These are phyloP conservation scores for Barypeithes pellucidus DNA, from an alignment of 2,888 invertebrate species.

Conservation along the genomic window DNA sequence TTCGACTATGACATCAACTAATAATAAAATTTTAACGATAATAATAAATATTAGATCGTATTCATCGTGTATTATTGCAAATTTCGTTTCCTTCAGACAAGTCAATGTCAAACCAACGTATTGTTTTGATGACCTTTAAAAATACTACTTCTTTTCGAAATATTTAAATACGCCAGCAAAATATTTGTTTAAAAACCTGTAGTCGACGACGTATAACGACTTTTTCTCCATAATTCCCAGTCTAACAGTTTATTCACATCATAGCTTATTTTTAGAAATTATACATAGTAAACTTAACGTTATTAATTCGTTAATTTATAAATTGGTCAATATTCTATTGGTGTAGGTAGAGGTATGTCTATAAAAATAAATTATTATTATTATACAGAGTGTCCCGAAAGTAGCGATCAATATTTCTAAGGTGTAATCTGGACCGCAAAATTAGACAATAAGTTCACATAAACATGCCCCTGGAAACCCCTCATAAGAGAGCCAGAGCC, in stretches of 20 bases:
- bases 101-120: background rate
- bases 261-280: constrained; percentile 5
- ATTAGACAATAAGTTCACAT: too few relatives aligned
- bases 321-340: background rate
- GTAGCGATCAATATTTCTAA: too few relatives aligned
- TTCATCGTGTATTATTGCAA: background rate
- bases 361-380: too few relatives aligned
- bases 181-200: background rate
- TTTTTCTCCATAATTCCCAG: background rate
- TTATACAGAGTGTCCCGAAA: too few relatives aligned
- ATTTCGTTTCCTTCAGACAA: background rate
- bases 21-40: too few relatives aligned
- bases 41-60: too few relatives aligned
- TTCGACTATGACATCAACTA: too few relatives aligned
- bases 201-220: background rate
- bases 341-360: background rate
- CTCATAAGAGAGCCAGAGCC: too few relatives aligned
- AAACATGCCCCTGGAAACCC: too few relatives aligned
- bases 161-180: background rate
- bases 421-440: too few relatives aligned
- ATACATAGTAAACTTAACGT: background rate
- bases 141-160: background rate
- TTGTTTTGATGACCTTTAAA: background rate
- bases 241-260: background rate
- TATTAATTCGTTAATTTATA: background rate